Evolutionary conservation across 2,888 invertebrate species (phyloP).

Genomic region (Altica lythri): DNA sequence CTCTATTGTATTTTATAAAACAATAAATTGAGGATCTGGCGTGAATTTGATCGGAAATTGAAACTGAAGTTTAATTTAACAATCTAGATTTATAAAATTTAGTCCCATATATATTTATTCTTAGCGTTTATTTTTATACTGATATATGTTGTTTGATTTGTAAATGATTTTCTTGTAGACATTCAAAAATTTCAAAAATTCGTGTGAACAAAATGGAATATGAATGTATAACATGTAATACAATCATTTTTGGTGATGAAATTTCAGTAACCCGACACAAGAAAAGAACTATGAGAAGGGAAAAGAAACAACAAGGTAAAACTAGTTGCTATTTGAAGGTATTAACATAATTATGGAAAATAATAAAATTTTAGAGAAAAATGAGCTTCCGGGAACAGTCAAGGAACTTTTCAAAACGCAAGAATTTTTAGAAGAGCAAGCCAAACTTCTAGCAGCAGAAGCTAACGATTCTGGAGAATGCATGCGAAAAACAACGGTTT

Average conservation of each 20-base stretch:
- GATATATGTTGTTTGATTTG: background rate
- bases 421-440: slow-evolving; percentile 36
- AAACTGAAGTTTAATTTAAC: too few relatives aligned
- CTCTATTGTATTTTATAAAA: too few relatives aligned
- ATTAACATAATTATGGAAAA: background rate
- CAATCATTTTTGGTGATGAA: slow-evolving; percentile 51
- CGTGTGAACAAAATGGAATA: slow-evolving; percentile 46
- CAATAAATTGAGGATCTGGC: background rate
- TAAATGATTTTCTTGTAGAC: slow-evolving; percentile 40
- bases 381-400: slow-evolving; percentile 39
- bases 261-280: slow-evolving; percentile 46
- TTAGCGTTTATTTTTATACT: background rate
- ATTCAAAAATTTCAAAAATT: slow-evolving; percentile 38
- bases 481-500: slow-evolving; percentile 39
- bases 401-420: slow-evolving; percentile 43
- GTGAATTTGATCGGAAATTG: background rate
- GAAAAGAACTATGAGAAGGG: slow-evolving; percentile 1
- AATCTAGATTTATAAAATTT: too few relatives aligned
- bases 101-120: background rate
- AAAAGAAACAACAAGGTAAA: slow-evolving; percentile 23
- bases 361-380: slow-evolving; percentile 36
- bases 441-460: slow-evolving; percentile 37
- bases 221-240: slow-evolving; percentile 49
- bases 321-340: background rate
- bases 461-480: slow-evolving; percentile 44